These are phyloP conservation scores for Chirona hameri DNA, from an alignment of 2,888 invertebrate species.

Conservation along the genomic window DNA sequence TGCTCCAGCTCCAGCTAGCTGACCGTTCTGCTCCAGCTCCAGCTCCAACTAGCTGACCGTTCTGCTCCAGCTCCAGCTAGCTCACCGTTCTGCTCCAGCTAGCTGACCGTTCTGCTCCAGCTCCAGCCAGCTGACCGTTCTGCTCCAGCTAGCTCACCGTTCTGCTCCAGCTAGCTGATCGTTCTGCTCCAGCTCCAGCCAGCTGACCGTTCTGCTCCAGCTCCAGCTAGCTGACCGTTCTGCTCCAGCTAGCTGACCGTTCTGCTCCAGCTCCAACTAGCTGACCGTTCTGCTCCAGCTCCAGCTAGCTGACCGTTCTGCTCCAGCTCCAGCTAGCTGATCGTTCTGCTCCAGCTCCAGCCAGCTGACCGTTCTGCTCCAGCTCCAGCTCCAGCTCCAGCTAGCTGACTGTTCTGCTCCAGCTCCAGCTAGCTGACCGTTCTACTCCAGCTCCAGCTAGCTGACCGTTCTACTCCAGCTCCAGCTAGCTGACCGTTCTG, in stretches of 20 bases:
- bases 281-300: background rate
- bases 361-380: no score
- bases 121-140: background rate
- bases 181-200: conserved; percentile 3
- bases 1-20: conserved; percentile 8
- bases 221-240: background rate
- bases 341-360: background rate
- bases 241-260: background rate
- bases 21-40: no score
- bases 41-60: background rate
- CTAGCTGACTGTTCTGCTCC: background rate
- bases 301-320: no score
- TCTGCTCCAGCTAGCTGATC: background rate
- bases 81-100: background rate
- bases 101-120: background rate
- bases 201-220: background rate
- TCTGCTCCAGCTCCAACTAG: conserved; percentile 3
- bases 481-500: no score
- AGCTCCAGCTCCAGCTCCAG: no score
- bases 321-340: conserved; percentile 3
- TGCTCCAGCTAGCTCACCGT: background rate
- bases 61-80: conserved; percentile 8
- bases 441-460: background rate
- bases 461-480: background rate
- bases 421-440: background rate